Conservation (phyloP, 2,113 vertebrate genomes). For the Gorilla gorilla region DNA sequence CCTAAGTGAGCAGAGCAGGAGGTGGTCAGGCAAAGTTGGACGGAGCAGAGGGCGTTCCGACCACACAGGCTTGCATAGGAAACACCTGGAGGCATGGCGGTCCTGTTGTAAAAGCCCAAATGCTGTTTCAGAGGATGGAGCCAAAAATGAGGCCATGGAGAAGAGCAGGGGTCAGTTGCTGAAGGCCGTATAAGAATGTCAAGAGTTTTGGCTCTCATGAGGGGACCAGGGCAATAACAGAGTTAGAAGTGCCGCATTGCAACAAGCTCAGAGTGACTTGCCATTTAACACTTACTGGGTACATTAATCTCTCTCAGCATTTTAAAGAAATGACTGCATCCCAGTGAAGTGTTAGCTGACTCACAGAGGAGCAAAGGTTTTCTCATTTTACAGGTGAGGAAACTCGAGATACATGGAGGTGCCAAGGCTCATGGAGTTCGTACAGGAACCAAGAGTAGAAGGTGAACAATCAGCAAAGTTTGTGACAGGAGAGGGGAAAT, state of each 20-base stretch:
- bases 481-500: neutral
- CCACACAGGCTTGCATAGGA: rapidly evolving
- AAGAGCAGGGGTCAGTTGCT: neutral
- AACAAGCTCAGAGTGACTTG: neutral
- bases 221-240: too few relatives aligned
- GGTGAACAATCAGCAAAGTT: neutral
- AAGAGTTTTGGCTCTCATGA: neutral
- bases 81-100: too few relatives aligned
- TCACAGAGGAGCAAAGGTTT: neutral
- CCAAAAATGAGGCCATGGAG: neutral
- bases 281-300: neutral
- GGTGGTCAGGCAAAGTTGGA: neutral
- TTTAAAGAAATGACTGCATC: neutral
- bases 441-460: neutral
- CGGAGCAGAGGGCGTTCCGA: neutral
- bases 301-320: neutral
- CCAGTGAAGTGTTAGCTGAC: neutral
- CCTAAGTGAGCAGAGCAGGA: neutral
- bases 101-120: neutral
- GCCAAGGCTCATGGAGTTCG: neutral
- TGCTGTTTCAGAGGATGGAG: neutral
- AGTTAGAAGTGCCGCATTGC: neutral
- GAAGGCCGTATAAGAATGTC: neutral
- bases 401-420: slow-evolving; percentile 1
- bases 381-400: slow-evolving; percentile 40